Evolutionary conservation across 1,140 invertebrate genomes (phyloP).

Genomic region (Eumaeus atala): DNA sequence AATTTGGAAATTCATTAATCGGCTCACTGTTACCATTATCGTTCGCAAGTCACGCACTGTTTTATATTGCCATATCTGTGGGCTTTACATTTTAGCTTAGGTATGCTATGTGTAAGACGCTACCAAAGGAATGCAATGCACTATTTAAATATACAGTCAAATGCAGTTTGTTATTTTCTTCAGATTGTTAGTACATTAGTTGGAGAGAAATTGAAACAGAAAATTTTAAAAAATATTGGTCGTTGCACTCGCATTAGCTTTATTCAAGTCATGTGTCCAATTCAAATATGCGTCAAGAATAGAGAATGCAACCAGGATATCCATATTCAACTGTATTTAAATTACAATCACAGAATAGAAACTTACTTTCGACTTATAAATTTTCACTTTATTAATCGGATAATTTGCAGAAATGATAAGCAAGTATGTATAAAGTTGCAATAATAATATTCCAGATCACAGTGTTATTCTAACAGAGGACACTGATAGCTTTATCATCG

Average conservation of each 20-base stretch:
- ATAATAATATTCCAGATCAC: slow-evolving; percentile 78
- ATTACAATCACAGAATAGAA: slow-evolving; percentile 37
- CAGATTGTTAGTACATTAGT: background rate
- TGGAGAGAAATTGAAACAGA: background rate
- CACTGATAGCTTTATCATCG: slow-evolving; percentile 96
- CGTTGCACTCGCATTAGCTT: slow-evolving; percentile 57
- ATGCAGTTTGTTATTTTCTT: slow-evolving; percentile 56
- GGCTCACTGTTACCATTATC: slow-evolving; percentile 34
- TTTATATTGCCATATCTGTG: slow-evolving; percentile 21
- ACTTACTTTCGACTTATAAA: slow-evolving; percentile 35
- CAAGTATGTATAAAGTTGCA: slow-evolving; percentile 17
- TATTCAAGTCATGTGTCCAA: slow-evolving; percentile 54
- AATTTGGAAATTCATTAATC: slow-evolving; percentile 23
- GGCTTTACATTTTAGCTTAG: slow-evolving; percentile 19
- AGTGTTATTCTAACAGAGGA: slow-evolving; percentile 90
- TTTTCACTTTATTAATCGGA: background rate
- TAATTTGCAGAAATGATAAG: slow-evolving; percentile 5
- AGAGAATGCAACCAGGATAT: slow-evolving; percentile 41
- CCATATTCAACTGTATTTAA: slow-evolving; percentile 47
- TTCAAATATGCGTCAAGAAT: slow-evolving; percentile 46
- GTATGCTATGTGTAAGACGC: slow-evolving; percentile 35
- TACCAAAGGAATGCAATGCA: slow-evolving; percentile 43
- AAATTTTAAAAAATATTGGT: slow-evolving; percentile 26
- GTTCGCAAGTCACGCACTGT: slow-evolving; percentile 32
- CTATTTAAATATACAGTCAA: slow-evolving; percentile 44